Base-by-base conservation (phyloP, 1,140 invertebrate genomes). In the Atta cephalotes region DNA sequence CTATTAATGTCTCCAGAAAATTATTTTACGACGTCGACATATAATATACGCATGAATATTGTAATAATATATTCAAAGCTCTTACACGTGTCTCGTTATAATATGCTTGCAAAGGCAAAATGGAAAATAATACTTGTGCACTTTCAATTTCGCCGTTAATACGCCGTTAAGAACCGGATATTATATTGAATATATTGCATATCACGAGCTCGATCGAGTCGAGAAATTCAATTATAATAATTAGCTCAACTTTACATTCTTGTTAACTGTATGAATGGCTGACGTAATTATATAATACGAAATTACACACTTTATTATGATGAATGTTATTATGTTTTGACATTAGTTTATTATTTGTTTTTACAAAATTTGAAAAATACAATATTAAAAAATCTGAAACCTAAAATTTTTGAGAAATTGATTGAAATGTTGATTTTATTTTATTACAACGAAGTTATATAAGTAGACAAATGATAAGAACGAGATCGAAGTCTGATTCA, bases 1-100 rank as follows among this genome's bases (percentile, higher is more conserved):
- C 80, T 45, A 65, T 88, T 70, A 88, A 76, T 66, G 60, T 70
- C 51, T 56, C n/a, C 39, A 39, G 74, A 65, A 87, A 72, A 87
- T 88, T 87, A 80, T 86, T 49, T 86, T 72, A 82, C 56, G 39
- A 62, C 68, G 74, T 74, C 35, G 51, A 10, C 39, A 7, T 49
- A 49, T 51, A 71, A 74, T 60, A 53, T 16, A 35, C 39, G n/a
- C 53, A n/a, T 25, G 49, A 25, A 82, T 74, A 56, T 60, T 70
- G 35, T 62, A 74, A 82, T 49, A 45, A 71, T 35, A 45, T 62
- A 45, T 45, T 72, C 18, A 39, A 25, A 25, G 21, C 21, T 60
- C 18, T 56, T 31, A 56, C 39, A 49, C 25, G 53, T 60, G 58
- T 45, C 35, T 82, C 49, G 56, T 49, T 74, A 62, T 82, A 74